Percentiles rank a stretch among this genome's conserved stretches.
Conservation (phyloP, 2,888 invertebrate species). For the Therioaphis trifolii region DNA sequence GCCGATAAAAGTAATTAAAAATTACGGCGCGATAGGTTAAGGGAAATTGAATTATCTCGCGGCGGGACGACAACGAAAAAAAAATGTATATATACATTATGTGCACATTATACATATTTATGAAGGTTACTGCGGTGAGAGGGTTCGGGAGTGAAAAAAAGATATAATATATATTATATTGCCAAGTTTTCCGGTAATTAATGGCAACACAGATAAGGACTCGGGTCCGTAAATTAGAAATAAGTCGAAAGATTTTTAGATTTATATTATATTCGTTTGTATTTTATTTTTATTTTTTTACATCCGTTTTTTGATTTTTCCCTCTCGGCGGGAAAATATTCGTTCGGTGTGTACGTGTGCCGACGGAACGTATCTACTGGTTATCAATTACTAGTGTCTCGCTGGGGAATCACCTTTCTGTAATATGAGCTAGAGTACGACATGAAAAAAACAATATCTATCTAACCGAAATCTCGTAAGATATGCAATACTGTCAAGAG, state of each 20-base stretch:
- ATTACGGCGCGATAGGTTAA: conserved; percentile 62
- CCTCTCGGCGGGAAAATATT: conserved; percentile 50
- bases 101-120: conserved; percentile 49
- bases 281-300: conserved; percentile 9
- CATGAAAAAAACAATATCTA: too few relatives aligned
- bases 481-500: neutral
- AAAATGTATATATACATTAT: neutral
- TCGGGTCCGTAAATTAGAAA: conserved; percentile 56
- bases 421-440: conserved; percentile 19
- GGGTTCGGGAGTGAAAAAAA: conserved; percentile 29
- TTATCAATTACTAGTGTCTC: conserved; percentile 42
- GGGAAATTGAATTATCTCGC: conserved; percentile 63
- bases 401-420: conserved; percentile 10
- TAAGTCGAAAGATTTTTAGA: conserved; percentile 57
- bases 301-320: conserved; percentile 53
- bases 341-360: conserved; percentile 3
- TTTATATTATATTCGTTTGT: conserved; percentile 37
- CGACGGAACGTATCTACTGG: conserved; percentile 3
- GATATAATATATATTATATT: conserved; percentile 58
- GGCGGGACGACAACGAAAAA: conserved; percentile 46
- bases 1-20: conserved; percentile 63
- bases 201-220: conserved; percentile 60
- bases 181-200: conserved; percentile 63
- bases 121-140: conserved; percentile 38
- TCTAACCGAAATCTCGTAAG: too few relatives aligned